Evolutionary conservation across 2,113 vertebrate genomes (phyloP).

Genomic region (Bettongia penicillata): DNA sequence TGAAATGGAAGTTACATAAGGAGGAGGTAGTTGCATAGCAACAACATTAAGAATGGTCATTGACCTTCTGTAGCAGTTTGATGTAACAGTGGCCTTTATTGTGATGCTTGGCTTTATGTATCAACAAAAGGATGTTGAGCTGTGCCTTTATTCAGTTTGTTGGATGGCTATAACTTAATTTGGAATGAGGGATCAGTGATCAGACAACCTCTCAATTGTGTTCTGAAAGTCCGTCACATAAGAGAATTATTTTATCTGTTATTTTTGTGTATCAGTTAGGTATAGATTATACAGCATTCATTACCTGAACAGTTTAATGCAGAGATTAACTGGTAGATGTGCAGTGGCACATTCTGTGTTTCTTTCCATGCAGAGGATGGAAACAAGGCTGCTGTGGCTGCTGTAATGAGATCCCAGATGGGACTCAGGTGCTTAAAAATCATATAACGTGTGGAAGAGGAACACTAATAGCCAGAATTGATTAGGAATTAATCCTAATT

Average conservation of each 20-base stretch:
- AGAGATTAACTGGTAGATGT: constrained; percentile 34
- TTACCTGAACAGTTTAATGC: constrained; percentile 46
- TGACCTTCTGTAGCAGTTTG: background rate
- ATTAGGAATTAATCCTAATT: constrained; percentile 49
- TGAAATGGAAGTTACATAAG: background rate
- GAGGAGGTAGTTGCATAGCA: background rate
- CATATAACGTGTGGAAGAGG: background rate
- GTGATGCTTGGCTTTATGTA: background rate
- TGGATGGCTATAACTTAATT: background rate
- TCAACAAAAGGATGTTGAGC: background rate
- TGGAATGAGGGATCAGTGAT: background rate
- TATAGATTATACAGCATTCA: constrained; percentile 20
- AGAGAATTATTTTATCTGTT: constrained; percentile 28
- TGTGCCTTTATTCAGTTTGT: background rate
- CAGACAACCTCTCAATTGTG: background rate
- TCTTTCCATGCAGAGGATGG: background rate
- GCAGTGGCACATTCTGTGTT: background rate
- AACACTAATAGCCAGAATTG: constrained; percentile 1
- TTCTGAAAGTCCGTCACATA: background rate
- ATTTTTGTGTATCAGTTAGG: background rate
- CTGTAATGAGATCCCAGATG: background rate
- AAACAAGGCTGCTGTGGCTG: background rate
- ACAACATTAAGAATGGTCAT: background rate
- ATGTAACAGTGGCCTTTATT: background rate
- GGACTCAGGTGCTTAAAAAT: constrained; percentile 32